phyloP scores from a whole-genome alignment of 2,113 vertebrate genomes.

The Oxyruncus cristatus region DNA sequence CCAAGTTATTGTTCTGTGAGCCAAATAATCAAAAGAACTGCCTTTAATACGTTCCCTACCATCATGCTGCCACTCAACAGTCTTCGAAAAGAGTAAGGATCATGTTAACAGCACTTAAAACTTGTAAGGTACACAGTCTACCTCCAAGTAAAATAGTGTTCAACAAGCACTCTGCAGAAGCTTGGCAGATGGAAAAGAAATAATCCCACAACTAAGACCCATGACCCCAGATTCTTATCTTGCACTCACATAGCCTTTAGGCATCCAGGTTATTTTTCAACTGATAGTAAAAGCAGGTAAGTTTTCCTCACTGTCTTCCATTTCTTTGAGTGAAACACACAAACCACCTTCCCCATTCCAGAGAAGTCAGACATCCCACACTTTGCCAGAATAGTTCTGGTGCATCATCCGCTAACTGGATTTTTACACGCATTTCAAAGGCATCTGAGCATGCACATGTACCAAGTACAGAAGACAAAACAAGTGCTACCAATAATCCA shows the following conservation, averaged over 20 bases:
- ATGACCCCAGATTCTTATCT: neutral
- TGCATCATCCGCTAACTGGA: neutral
- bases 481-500: neutral
- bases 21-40: neutral
- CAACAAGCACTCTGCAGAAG: neutral
- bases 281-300: neutral
- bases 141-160: neutral
- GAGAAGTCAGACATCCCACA: neutral
- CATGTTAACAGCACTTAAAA: neutral
- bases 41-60: neutral
- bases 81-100: neutral
- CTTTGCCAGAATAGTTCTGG: neutral
- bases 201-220: neutral
- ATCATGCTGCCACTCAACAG: neutral
- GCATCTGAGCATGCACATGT: neutral
- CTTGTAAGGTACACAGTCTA: neutral
- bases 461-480: neutral
- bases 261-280: neutral
- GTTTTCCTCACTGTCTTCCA: neutral
- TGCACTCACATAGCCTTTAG: neutral
- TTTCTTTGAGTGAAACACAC: neutral
- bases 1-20: conserved; percentile 91
- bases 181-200: neutral
- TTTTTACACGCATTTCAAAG: neutral
- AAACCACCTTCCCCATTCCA: neutral